Base-by-base conservation (phyloP, 2,888 invertebrate species). In the Cephus spinipes region DNA sequence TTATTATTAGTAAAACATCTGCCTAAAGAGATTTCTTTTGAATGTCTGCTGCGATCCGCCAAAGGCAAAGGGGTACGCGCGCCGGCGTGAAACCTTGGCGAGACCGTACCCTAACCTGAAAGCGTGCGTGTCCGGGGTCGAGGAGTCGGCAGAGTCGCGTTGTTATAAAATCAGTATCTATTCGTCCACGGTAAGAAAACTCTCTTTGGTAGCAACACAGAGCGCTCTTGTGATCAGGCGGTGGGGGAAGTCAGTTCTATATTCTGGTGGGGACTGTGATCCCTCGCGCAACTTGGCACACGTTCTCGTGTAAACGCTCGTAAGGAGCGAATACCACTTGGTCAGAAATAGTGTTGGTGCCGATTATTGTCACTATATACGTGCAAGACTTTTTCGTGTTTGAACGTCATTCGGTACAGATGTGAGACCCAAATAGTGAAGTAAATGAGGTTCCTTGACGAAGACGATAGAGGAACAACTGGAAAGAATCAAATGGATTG, bases 271-370 rank as follows among this genome's bases (percentile, higher is more conserved):
- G 79, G 82, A 80, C 78, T 79, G 85, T 79, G 80, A 71, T 33
- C 55, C 79, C 80, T 81, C 76, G 75, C 75, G 85, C 79, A 83
- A 82, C 84, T 84, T 81, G 84, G 82, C 83, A 84, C 81, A 83
- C 55, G 55, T 55, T 55, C 82, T 83, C 79, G 82, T 83, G 83
- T 82, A 81, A 83, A 81, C 81, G 81, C 79, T 82, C 84, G 81
- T 81, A 82, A 71, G 71, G 31, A 71, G 71, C 71, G 71, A 71
- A 71, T 71, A 55, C 71, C 69, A 71, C 31, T 71, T 31, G 71
- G 71, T 71, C 71, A 31, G 31, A 12, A 33, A 71, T 71, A 71
- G 71, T 71, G 71, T 71, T 71, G 71, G 71, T 71, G 71, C 33
- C 71, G 71, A 71, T 71, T 55, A 55, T 55, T 15, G 71, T 71